Percentiles rank a stretch among this genome's conserved stretches.
Conservation (phyloP, 2,888 invertebrate species). For the Odiellus spinosus region DNA sequence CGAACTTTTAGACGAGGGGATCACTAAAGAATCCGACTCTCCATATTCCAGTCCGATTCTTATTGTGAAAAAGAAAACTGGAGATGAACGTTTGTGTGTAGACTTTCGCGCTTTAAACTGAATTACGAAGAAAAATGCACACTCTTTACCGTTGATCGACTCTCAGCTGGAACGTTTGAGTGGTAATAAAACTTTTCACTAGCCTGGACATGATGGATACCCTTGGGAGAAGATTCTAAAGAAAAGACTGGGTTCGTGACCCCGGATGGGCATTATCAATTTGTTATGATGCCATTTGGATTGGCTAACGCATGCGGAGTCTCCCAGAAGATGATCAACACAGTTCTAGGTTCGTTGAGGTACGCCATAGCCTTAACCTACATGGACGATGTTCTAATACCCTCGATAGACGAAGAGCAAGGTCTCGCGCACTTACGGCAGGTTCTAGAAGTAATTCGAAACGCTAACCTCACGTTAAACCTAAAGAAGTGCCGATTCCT, state of each 20-base stretch:
- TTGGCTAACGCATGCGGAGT: neutral
- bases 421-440: neutral
- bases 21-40: no score
- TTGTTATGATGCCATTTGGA: neutral
- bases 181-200: conserved; percentile 1
- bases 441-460: neutral
- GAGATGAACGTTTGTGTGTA: no score
- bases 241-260: no score
- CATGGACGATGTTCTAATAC: conserved; percentile 4
- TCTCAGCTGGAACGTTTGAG: no score
- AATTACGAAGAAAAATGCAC: no score
- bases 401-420: neutral
- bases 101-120: no score
- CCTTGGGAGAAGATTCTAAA: neutral
- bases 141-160: no score
- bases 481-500: conserved; percentile 3
- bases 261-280: neutral
- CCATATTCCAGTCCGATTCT: no score
- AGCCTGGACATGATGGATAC: conserved; percentile 1
- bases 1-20: no score
- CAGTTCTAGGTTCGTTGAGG: neutral
- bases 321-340: neutral
- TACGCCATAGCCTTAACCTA: neutral
- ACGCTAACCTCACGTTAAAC: neutral
- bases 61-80: no score